These are phyloP conservation scores for Hipposideros larvatus DNA, from an alignment of 2,797 vertebrate species.

Conservation along the genomic window DNA sequence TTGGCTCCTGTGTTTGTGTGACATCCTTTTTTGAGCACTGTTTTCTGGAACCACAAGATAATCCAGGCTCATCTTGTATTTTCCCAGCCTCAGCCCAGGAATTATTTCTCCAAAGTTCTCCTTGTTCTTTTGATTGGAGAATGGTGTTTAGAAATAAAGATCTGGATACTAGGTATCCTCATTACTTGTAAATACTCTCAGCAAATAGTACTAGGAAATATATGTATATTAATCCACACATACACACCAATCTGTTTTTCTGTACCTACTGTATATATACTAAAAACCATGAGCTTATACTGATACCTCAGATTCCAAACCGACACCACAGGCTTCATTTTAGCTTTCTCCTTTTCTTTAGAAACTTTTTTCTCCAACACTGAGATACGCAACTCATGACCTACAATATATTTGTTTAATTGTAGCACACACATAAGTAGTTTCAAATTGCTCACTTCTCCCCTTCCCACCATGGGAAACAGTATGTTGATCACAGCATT, in stretches of 20 bases:
- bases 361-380: background rate
- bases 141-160: background rate
- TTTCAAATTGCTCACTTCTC: background rate
- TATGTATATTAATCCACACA: background rate
- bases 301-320: background rate
- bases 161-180: background rate
- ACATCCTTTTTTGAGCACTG: background rate
- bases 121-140: background rate
- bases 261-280: background rate
- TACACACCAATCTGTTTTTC: background rate
- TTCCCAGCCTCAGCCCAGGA: background rate
- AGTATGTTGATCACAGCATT: background rate
- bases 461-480: background rate
- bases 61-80: background rate
- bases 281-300: background rate
- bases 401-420: background rate
- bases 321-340: background rate
- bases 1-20: background rate
- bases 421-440: background rate
- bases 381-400: background rate
- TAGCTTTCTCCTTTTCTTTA: background rate
- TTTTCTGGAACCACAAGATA: background rate
- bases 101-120: conserved; percentile 17
- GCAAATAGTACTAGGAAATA: background rate
- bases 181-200: background rate